Conservation (phyloP, 2,113 vertebrate species). For the Grantiella picta region DNA sequence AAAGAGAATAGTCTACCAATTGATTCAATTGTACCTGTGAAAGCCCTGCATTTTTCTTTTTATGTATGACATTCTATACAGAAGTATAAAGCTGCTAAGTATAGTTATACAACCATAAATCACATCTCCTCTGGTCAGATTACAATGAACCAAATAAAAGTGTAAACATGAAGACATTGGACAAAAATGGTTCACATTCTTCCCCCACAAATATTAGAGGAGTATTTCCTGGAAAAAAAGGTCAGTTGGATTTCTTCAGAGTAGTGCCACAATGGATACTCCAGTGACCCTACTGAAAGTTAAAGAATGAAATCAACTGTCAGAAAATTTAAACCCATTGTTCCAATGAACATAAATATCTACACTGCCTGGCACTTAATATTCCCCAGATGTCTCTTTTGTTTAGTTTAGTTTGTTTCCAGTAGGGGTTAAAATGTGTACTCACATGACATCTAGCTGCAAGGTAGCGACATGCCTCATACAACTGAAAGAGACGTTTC, state of each 20-base stretch:
- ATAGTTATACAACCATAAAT: background rate
- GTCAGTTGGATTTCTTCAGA: background rate
- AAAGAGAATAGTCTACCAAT: background rate
- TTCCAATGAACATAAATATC: background rate
- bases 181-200: background rate
- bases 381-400: background rate
- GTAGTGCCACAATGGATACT: background rate
- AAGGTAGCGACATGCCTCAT: slow-evolving; percentile 95
- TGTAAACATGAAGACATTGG: background rate
- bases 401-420: background rate
- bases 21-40: background rate
- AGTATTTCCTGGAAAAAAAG: background rate
- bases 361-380: background rate
- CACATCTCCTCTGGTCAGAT: background rate
- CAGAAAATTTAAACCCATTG: background rate
- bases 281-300: background rate
- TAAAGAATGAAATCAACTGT: background rate
- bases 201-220: background rate
- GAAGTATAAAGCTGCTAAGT: background rate
- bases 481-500: slow-evolving; percentile 77
- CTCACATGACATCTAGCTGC: slow-evolving; percentile 97
- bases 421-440: slow-evolving; percentile 21
- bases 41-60: background rate
- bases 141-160: background rate
- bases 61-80: background rate